Percentiles rank a stretch among this genome's conserved stretches.
Evolutionary conservation across 2,888 invertebrate genomes (phyloP).

Genomic region (Spatulosminthurus flaviceps): DNA sequence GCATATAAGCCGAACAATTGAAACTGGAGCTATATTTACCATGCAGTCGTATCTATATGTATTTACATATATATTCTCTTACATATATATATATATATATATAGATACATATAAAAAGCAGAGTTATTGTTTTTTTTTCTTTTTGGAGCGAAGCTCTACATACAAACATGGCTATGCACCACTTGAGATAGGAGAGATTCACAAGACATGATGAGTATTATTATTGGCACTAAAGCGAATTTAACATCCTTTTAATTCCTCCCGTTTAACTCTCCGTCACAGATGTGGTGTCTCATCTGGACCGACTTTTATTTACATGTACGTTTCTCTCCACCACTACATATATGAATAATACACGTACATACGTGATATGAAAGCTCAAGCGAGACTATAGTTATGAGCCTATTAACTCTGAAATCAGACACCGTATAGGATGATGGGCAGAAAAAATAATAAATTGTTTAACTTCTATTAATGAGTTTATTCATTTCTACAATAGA

Average conservation of each 20-base stretch:
- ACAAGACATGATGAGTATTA: neutral
- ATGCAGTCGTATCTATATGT: too few relatives aligned
- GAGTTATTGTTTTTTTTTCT: constrained; percentile 1
- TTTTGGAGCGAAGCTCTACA: too few relatives aligned
- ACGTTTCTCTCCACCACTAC: too few relatives aligned
- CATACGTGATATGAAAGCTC: too few relatives aligned
- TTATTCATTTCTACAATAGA: constrained; percentile 3
- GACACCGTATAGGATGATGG: constrained; percentile 1
- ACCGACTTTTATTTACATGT: neutral
- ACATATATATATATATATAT: too few relatives aligned
- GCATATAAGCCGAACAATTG: constrained; percentile 4
- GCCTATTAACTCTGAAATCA: neutral
- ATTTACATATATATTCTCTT: too few relatives aligned
- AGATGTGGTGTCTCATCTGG: neutral
- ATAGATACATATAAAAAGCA: neutral
- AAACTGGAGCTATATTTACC: neutral
- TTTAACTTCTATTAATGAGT: constrained; percentile 14
- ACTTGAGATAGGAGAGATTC: neutral
- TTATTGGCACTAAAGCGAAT: constrained; percentile 14
- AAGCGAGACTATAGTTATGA: constrained; percentile 2
- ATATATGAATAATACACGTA: too few relatives aligned
- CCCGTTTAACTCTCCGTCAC: neutral
- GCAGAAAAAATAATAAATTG: neutral
- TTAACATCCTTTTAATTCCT: constrained; percentile 4
- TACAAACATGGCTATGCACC: too few relatives aligned